Evolutionary conservation across 2,797 vertebrate genomes (phyloP).

Genomic region (Phyllotis vaccarum): DNA sequence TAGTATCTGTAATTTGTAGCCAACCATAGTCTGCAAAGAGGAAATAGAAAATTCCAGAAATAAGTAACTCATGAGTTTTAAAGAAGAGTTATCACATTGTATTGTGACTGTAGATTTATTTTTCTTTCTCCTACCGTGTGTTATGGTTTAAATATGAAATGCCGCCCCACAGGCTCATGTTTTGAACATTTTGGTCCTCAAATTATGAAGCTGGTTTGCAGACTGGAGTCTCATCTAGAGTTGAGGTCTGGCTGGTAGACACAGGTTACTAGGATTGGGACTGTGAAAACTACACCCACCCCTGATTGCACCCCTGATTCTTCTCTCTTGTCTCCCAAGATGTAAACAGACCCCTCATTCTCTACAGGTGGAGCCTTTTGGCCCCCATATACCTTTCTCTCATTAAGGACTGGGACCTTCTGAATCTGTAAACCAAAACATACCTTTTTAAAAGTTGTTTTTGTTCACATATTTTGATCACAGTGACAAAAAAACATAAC

Average conservation of each 20-base stretch:
- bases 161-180: background rate
- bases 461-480: background rate
- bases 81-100: background rate
- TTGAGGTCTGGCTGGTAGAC: background rate
- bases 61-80: background rate
- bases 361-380: background rate
- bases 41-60: background rate
- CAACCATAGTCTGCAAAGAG: background rate
- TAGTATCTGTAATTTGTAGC: background rate
- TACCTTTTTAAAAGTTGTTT: background rate
- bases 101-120: background rate
- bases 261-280: background rate
- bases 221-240: background rate
- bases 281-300: background rate
- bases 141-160: background rate
- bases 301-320: background rate
- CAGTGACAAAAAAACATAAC: background rate
- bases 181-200: background rate
- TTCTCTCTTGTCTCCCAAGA: background rate
- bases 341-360: background rate
- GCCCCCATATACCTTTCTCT: background rate
- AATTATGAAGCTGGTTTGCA: background rate
- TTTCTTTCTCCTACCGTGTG: background rate
- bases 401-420: background rate
- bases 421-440: background rate